Evolutionary conservation across 2,113 vertebrate species (phyloP), one percentile per base, ranked within the genome.

Genomic region (Sylvilagus bachmani): DNA sequence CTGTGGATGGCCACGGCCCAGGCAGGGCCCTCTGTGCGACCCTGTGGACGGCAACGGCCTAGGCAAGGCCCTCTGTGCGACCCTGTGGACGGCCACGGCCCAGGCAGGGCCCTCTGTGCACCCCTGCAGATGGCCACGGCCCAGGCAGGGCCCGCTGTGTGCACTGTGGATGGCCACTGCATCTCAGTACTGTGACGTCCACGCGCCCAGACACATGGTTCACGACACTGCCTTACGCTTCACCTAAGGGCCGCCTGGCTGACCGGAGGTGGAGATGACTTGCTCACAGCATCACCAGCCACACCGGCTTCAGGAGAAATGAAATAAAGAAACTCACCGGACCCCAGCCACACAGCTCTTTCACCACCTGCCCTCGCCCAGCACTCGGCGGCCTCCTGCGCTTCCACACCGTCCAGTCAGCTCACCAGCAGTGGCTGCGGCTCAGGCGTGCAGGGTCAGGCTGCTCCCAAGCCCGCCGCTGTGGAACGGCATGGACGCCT

Each of bases 181-280:
- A 44, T 44, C 44, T 44, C 44, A 44, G 6, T 44, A 44, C 44
- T 6, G 44, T 6, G 7, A 44, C 38, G 4, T 38, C 38, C 38
- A 38, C 38, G 5, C n/a, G 44, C 11, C 31, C 87, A 33, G 69
- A 25, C 1, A 44, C 3, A 53, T 33, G 51, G n/a, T 64, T 55
- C 11, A 44, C 5, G 36, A 94, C 53, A 51, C 29, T 33, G 44
- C 6, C 38, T 69, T 38, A 86, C 31, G 16, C 66, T 62, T 58
- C 31, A 70, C 0, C n/a, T 75, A 91, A 94, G 86, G 33, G 75
- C 33, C 49, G 84, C 22, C 53, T 62, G 71, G 17, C 25, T 31
- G 75, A 79, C 78, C 94, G 38, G 44, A 49, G 66, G 86, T 90
- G 66, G 95, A 85, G 44, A 36, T 66, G 73, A 88, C 25, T 78